Base-by-base conservation (phyloP, 2,888 invertebrate genomes). In the Epistrophe eligans region DNA sequence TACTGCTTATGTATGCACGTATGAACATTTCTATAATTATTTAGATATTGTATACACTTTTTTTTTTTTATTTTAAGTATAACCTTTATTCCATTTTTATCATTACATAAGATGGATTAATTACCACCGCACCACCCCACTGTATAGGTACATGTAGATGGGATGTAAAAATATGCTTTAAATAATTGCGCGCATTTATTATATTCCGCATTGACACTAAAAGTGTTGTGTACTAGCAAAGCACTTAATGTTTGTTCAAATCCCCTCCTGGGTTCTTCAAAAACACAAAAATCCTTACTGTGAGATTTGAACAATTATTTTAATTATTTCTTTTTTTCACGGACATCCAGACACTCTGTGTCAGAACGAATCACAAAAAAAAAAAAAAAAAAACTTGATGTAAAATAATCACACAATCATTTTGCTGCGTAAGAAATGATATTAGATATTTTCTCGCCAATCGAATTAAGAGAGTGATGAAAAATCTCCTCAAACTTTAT, bases 181-280 rank as follows among this genome's bases (percentile, higher is more conserved):
- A 77, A 70, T 81, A 70, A 85, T 85, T 81, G 85, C 85, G 85
- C 85, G 85, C 85, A 79, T 85, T 85, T 85, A 71, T 74, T 67
- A 70, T 7, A 50, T 57, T 55, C 73, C 55, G 73, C 52, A 32
- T 19, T 43, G 71, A 50, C 57, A 77, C 62, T 58, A 40, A 43
- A 55, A 57, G 32, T 66, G 52, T 55, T 57, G 57, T 38, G 43
- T 67, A 77, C 76, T 48, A 57, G 45, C 28, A 73, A 48, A 79
- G 15, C 70, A 84, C 79, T 79, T 70, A 74, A 70, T 79, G 79
- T 79, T 79, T 79, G 79, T 79, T 79, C 73, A 84, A 67, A 77
- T 74, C 74, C 64, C 74, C 81, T 55, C 74, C 74, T 85, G 81
- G 74, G 81, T 74, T 81, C 67, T 73, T 67, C 40, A 77, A 79